Conservation (phyloP, 2,888 invertebrate species). For the Machimus atricapillus region DNA sequence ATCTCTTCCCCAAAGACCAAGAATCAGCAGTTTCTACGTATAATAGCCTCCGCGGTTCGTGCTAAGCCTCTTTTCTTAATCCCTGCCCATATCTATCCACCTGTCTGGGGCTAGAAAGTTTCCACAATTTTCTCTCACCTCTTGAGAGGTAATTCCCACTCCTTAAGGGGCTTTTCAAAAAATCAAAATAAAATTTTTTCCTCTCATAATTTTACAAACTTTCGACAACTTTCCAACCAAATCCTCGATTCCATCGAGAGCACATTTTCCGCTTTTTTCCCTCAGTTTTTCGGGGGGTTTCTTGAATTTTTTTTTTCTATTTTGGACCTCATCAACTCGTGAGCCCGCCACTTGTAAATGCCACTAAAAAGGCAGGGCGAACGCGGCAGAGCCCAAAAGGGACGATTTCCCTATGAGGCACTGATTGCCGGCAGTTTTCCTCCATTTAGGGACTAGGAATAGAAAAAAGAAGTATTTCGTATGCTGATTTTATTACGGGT, state of each 20-base stretch:
- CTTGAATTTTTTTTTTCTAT: conserved; percentile 4
- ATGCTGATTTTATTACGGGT: conserved; percentile 38
- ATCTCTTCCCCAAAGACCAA: not conserved
- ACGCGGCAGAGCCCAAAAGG: not conserved
- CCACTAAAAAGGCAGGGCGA: not conserved
- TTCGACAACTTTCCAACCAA: not conserved
- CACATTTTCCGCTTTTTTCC: not conserved
- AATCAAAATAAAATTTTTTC: not conserved
- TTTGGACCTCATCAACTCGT: conserved; percentile 21
- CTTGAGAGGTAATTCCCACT: not conserved
- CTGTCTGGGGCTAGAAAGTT: not conserved
- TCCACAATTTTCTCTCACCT: not conserved
- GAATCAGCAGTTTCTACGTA: not conserved
- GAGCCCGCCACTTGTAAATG: conserved; percentile 26
- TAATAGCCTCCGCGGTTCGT: not conserved
- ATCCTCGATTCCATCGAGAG: not conserved
- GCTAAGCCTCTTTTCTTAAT: not conserved
- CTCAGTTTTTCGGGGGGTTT: not conserved
- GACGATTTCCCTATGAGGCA: conserved; percentile 30
- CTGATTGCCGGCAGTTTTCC: conserved; percentile 37
- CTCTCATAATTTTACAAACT: not conserved
- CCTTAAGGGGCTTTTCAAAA: not conserved
- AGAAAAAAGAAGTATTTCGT: conserved; percentile 10
- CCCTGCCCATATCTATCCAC: not conserved
- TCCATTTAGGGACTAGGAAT: conserved; percentile 17